phyloP scores from a whole-genome alignment of 2,888 invertebrate species.

The Athrips mouffetella region DNA sequence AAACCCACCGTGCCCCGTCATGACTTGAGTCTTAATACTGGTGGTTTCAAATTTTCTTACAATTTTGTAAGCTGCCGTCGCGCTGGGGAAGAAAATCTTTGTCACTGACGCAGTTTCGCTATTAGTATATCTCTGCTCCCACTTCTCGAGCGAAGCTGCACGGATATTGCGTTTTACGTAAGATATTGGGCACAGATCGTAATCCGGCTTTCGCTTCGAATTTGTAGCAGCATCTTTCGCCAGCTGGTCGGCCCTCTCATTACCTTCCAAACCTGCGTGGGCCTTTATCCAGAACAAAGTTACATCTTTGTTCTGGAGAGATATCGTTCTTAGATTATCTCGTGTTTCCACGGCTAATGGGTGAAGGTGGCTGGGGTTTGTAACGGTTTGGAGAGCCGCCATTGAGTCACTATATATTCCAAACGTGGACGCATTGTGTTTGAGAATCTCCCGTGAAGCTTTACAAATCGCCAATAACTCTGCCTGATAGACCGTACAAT shows the following conservation, averaged over 20 bases:
- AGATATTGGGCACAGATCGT: constrained; percentile 5
- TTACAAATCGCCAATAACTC: neutral
- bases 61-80: neutral
- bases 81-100: too few relatives aligned
- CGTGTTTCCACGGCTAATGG: constrained; percentile 2
- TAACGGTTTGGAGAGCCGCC: neutral
- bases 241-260: too few relatives aligned
- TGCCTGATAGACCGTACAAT: constrained; percentile 4
- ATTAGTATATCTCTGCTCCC: too few relatives aligned
- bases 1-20: too few relatives aligned
- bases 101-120: too few relatives aligned
- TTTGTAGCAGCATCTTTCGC: too few relatives aligned
- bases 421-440: neutral
- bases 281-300: too few relatives aligned
- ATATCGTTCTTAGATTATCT: neutral
- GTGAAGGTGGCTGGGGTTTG: neutral
- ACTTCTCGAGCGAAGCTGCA: too few relatives aligned
- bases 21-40: neutral
- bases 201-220: constrained; percentile 16
- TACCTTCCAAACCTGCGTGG: too few relatives aligned
- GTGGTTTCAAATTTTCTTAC: neutral
- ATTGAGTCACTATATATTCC: constrained; percentile 11
- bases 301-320: neutral
- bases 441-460: neutral
- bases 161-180: neutral